Percentiles rank a stretch among this genome's conserved stretches.
Conservation (phyloP, 2,888 invertebrate genomes). For the Parasteatoda lunata region DNA sequence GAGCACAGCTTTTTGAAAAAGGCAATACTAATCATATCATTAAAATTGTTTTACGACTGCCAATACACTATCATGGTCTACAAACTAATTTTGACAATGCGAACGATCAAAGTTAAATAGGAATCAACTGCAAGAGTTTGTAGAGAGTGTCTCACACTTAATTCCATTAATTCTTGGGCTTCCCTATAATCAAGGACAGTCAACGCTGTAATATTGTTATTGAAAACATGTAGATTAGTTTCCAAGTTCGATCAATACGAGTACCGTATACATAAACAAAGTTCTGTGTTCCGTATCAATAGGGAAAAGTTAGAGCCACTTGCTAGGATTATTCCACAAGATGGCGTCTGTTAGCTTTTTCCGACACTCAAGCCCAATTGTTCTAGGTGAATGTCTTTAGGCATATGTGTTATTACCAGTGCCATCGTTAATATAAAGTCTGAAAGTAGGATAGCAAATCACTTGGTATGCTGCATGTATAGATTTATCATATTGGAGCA, state of each 20-base stretch:
- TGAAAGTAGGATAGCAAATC: conserved; percentile 37
- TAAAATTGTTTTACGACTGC: conserved; percentile 36
- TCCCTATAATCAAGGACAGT: conserved; percentile 57
- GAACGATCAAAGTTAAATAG: conserved; percentile 1
- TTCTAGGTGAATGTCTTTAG: conserved; percentile 48
- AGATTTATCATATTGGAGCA: conserved; percentile 28
- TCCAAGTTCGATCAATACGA: conserved; percentile 68
- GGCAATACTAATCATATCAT: conserved; percentile 65
- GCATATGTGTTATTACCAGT: conserved; percentile 25
- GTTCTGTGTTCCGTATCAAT: conserved; percentile 57
- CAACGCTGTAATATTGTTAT: conserved; percentile 54
- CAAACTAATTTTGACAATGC: not conserved
- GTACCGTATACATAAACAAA: conserved; percentile 67
- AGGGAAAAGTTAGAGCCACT: conserved; percentile 39
- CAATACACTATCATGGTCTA: conserved; percentile 20
- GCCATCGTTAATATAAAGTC: conserved; percentile 25
- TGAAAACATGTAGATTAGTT: conserved; percentile 62
- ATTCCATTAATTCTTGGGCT: conserved; percentile 60
- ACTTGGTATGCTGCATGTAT: conserved; percentile 39
- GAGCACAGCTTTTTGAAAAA: conserved; percentile 8
- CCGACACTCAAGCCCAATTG: conserved; percentile 61
- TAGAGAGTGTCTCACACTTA: conserved; percentile 38
- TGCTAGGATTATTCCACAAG: conserved; percentile 25
- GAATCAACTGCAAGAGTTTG: conserved; percentile 15
- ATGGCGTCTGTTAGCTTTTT: conserved; percentile 43